These are phyloP conservation scores for Psittacula echo DNA, from an alignment of 2,797 vertebrate species.

Conservation along the genomic window DNA sequence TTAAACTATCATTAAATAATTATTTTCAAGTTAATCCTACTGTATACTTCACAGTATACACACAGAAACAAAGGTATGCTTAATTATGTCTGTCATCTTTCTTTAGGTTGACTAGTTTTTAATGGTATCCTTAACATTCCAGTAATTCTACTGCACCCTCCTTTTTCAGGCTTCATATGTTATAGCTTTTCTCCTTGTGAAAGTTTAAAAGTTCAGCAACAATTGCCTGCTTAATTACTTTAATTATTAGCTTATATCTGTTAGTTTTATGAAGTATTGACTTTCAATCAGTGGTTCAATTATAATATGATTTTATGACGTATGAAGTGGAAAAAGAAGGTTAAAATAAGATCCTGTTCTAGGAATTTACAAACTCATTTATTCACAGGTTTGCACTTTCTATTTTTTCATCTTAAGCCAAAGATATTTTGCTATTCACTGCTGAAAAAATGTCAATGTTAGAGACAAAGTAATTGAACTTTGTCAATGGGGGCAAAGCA, in stretches of 20 bases:
- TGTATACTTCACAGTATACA: background rate
- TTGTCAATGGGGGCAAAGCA: background rate
- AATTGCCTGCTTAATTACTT: constrained; percentile 16
- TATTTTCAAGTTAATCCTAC: background rate
- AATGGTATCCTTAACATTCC: constrained; percentile 39
- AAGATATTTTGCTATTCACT: background rate
- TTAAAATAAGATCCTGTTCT: background rate
- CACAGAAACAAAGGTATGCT: background rate
- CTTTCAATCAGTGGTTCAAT: constrained; percentile 26
- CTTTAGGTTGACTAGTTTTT: constrained; percentile 18
- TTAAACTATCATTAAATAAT: constrained; percentile 23
- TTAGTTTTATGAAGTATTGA: constrained; percentile 35
- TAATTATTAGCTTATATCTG: constrained; percentile 22
- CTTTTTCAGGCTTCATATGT: background rate
- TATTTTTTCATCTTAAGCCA: background rate
- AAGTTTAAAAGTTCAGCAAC: constrained; percentile 45
- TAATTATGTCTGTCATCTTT: constrained; percentile 36
- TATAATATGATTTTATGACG: background rate
- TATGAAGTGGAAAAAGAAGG: background rate
- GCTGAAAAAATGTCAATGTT: background rate
- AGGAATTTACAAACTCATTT: constrained; percentile 23
- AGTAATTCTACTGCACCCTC: constrained; percentile 24
- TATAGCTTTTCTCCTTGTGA: background rate
- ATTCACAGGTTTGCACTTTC: background rate
- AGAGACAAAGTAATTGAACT: background rate